A percentile compares a stretch with the other conserved stretches of the same genome.
These are phyloP conservation scores for Endomychus coccineus DNA, from an alignment of 2,888 invertebrate genomes.

Conservation along the genomic window DNA sequence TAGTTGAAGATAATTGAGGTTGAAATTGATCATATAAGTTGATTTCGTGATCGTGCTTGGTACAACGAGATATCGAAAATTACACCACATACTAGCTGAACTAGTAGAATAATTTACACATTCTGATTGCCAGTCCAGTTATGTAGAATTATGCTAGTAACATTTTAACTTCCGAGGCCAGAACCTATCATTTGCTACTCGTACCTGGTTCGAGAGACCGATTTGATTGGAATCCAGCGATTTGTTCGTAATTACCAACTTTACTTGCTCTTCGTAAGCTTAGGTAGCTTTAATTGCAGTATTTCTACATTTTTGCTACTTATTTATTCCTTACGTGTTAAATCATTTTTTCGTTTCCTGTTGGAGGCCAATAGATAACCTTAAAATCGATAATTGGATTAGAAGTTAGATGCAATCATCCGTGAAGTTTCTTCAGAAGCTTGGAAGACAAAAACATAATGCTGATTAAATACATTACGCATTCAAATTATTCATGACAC, in stretches of 20 bases:
- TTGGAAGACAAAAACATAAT: no score
- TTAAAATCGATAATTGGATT: no score
- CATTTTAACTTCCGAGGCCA: constrained; percentile 42
- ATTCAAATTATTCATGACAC: no score
- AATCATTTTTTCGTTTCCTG: constrained; percentile 2
- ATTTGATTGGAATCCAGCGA: constrained; percentile 39
- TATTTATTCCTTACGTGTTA: constrained; percentile 11
- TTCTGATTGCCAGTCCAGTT: constrained; percentile 42
- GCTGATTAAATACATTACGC: no score
- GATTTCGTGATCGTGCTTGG: constrained; percentile 37
- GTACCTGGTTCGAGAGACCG: constrained; percentile 37
- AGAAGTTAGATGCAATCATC: no score
- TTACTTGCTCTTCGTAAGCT: constrained; percentile 25
- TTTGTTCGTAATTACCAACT: constrained; percentile 38
- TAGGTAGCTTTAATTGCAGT: constrained; percentile 32
- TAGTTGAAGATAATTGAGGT: constrained; percentile 34
- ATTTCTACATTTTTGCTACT: constrained; percentile 13
- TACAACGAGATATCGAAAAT: constrained; percentile 40
- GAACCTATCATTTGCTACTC: constrained; percentile 42
- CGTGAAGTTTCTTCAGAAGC: no score
- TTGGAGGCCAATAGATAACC: no score
- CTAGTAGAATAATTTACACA: constrained; percentile 40
- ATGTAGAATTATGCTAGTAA: constrained; percentile 42
- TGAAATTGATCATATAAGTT: constrained; percentile 37
- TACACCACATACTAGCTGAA: constrained; percentile 32